Evolutionary conservation across 1,140 invertebrate genomes (phyloP).

Genomic region (Pseudomyrmex flavicornis): DNA sequence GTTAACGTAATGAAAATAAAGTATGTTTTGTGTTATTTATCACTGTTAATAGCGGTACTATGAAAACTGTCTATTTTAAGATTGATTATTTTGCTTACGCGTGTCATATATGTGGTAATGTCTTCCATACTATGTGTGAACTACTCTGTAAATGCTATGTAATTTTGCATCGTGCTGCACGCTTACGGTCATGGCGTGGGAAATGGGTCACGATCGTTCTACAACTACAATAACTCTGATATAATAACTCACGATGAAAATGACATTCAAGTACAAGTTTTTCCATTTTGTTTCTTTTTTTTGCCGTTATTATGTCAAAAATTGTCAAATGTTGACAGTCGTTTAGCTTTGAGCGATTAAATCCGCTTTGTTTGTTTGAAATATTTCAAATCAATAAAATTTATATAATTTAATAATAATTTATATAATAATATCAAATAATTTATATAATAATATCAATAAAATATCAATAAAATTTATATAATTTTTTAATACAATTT

Average conservation of each 20-base stretch:
- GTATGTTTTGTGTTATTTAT: neutral
- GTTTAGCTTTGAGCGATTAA: slow-evolving; percentile 28
- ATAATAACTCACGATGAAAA: slow-evolving; percentile 27
- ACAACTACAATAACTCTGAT: slow-evolving; percentile 7
- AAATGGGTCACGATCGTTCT: slow-evolving; percentile 19
- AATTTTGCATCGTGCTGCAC: slow-evolving; percentile 1
- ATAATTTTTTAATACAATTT: neutral
- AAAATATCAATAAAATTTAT: too few relatives aligned
- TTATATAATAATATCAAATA: too few relatives aligned
- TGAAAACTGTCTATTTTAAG: slow-evolving; percentile 1
- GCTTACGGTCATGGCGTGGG: neutral
- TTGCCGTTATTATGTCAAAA: neutral
- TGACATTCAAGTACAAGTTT: slow-evolving; percentile 33
- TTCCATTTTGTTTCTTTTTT: neutral
- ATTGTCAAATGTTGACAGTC: neutral
- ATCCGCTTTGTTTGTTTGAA: neutral
- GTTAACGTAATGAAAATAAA: too few relatives aligned
- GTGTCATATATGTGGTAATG: neutral
- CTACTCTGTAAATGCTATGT: neutral
- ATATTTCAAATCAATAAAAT: neutral
- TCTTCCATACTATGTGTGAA: neutral
- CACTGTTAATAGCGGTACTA: neutral
- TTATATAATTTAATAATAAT: too few relatives aligned
- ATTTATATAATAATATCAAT: too few relatives aligned
- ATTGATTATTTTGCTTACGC: neutral